These are phyloP conservation scores for Nymphalis c-album DNA, from an alignment of 2,888 invertebrate genomes.

Conservation along the genomic window DNA sequence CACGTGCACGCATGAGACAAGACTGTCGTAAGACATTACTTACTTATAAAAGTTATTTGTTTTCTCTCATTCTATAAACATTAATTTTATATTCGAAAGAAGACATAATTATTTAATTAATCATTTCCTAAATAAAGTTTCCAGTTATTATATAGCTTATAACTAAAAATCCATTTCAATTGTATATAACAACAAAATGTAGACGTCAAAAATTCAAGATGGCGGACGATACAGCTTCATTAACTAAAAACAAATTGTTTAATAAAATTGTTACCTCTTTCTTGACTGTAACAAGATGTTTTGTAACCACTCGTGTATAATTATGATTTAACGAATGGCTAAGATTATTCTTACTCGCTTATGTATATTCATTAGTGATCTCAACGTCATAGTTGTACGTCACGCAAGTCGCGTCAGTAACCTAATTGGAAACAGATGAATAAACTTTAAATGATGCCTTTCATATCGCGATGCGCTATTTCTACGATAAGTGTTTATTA, in stretches of 20 bases:
- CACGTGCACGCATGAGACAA: neutral
- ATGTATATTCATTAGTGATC: constrained; percentile 26
- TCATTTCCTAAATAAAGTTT: too few relatives aligned
- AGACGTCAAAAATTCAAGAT: too few relatives aligned
- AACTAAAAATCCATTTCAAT: too few relatives aligned
- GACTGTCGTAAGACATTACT: neutral
- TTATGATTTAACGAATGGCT: neutral
- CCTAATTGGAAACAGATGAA: constrained; percentile 38
- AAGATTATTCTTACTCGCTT: constrained; percentile 9
- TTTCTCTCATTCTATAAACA: too few relatives aligned
- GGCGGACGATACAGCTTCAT: too few relatives aligned
- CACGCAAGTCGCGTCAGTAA: constrained; percentile 18
- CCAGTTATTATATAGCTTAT: too few relatives aligned
- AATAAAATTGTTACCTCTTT: too few relatives aligned
- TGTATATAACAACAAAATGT: too few relatives aligned
- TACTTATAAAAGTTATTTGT: neutral
- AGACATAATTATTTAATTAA: too few relatives aligned
- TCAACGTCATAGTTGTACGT: constrained; percentile 39
- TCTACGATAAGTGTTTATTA: constrained; percentile 8
- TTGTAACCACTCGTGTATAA: neutral
- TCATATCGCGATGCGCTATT: constrained; percentile 12
- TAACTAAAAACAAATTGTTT: too few relatives aligned
- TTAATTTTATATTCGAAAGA: too few relatives aligned
- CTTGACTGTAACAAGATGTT: too few relatives aligned
- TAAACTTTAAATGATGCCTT: constrained; percentile 29